Evolutionary conservation across 37 sponge, comb jelly and placozoan species (phyloP).

Genomic region (Tethya wilhelma): DNA sequence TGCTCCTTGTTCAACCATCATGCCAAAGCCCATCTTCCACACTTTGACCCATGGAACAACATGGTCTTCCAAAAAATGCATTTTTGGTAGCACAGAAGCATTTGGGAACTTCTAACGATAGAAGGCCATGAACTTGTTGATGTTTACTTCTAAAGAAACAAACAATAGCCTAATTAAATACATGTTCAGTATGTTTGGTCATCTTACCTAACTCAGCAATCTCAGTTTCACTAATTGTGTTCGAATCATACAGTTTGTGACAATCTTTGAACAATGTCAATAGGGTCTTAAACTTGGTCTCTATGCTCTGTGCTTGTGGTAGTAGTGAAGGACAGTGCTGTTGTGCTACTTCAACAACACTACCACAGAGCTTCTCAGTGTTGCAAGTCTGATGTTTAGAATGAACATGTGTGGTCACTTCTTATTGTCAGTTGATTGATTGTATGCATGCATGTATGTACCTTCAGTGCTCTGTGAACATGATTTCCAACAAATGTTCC

Average conservation of each 20-base stretch:
- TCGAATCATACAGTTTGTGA: slow-evolving; percentile 8
- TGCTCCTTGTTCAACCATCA: too few species aligned
- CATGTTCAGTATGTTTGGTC: too few species aligned
- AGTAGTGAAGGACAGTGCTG: not conserved
- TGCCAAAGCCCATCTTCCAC: too few species aligned
- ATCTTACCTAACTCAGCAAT: slow-evolving; percentile 24
- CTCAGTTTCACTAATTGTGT: not conserved
- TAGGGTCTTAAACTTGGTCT: not conserved
- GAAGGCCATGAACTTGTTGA: too few species aligned
- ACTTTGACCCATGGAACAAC: too few species aligned
- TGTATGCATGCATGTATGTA: not conserved
- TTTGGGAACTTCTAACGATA: too few species aligned
- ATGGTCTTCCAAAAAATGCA: too few species aligned
- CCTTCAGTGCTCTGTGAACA: slow-evolving; percentile 52
- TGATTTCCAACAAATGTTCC: slow-evolving; percentile 57
- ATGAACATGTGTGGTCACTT: not conserved
- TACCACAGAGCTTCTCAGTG: not conserved
- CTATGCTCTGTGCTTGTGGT: not conserved
- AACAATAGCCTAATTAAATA: too few species aligned
- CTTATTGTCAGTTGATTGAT: not conserved
- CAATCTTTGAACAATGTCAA: slow-evolving; percentile 9
- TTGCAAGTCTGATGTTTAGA: not conserved
- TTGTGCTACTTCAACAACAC: not conserved
- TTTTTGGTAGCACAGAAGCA: too few species aligned
- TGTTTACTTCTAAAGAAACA: too few species aligned